These are phyloP conservation scores for Coreoperca whiteheadi DNA, from an alignment of 2,113 vertebrate species.

Conservation along the genomic window DNA sequence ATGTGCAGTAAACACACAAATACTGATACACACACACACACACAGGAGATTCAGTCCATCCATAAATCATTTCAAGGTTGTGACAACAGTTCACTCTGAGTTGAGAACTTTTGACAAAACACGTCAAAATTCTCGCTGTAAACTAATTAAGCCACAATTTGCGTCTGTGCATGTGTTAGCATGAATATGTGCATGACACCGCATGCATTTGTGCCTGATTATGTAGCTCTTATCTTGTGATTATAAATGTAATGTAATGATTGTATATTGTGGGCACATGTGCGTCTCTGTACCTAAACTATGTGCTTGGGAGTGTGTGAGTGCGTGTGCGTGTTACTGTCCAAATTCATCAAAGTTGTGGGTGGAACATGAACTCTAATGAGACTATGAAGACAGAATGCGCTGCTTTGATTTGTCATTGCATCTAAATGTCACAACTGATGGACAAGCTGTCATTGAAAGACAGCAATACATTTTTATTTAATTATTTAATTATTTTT, in stretches of 20 bases:
- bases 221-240: not conserved
- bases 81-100: not conserved
- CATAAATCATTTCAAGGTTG: not conserved
- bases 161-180: not conserved
- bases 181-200: not conserved
- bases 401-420: no score
- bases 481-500: no score
- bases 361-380: slow-evolving; percentile 31
- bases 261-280: no score
- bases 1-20: not conserved
- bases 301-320: not conserved
- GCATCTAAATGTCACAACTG: slow-evolving; percentile 44
- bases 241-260: no score
- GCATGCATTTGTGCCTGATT: not conserved
- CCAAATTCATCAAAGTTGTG: slow-evolving; percentile 2
- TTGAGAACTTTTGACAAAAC: slow-evolving; percentile 25
- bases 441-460: slow-evolving; percentile 51
- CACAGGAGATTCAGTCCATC: not conserved
- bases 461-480: slow-evolving; percentile 38
- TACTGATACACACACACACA: not conserved
- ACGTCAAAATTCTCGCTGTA: not conserved
- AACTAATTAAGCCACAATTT: slow-evolving; percentile 18
- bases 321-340: slow-evolving; percentile 8
- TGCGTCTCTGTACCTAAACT: no score
- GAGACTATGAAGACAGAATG: slow-evolving; percentile 37